These are phyloP conservation scores for Coronaproctus castanopsis DNA, from an alignment of 2,888 invertebrate genomes.

Conservation along the genomic window DNA sequence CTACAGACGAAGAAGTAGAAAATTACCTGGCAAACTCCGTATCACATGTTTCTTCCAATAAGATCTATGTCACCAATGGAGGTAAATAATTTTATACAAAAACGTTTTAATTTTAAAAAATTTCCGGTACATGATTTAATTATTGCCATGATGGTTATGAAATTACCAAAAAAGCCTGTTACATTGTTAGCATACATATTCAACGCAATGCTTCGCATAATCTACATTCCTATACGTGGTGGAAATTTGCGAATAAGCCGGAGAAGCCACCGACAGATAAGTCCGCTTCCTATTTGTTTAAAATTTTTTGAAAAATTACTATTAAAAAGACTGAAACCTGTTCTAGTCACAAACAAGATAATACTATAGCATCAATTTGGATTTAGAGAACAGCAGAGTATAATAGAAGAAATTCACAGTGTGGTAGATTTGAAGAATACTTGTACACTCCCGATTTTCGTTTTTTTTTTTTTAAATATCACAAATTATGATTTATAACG, in stretches of 20 bases:
- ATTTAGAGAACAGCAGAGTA: background rate
- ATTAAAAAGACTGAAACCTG: no score
- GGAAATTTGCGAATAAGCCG: background rate
- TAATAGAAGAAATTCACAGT: background rate
- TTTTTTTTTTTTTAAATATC: no score
- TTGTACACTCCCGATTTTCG: no score
- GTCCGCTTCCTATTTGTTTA: background rate
- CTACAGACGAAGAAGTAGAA: no score
- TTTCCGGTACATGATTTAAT: background rate
- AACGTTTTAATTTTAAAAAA: background rate
- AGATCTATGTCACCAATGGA: background rate
- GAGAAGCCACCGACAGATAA: background rate
- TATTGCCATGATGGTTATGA: background rate
- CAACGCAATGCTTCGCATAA: background rate
- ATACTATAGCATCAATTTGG: background rate
- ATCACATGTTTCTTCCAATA: background rate
- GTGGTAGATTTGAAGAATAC: no score
- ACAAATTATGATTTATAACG: no score
- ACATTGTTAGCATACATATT: background rate
- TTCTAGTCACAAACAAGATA: background rate
- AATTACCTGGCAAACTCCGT: no score
- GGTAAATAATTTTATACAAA: background rate
- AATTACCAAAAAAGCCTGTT: background rate
- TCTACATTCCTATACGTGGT: background rate
- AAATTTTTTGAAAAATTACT: no score